Evolutionary conservation across 2,888 invertebrate species (phyloP).

Genomic region (Aphidius colemani): DNA sequence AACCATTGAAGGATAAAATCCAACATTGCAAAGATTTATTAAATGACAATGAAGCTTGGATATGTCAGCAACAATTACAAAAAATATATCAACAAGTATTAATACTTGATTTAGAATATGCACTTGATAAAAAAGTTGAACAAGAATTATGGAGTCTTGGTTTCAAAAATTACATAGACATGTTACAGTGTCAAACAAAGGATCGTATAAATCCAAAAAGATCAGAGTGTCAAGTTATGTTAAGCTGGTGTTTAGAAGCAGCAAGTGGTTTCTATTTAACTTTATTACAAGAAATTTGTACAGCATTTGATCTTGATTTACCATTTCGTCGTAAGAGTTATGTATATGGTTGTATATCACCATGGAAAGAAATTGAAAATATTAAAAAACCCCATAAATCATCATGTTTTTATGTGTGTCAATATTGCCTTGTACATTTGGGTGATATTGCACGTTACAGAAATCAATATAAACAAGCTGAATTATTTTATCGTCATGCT

Average conservation of each 20-base stretch:
- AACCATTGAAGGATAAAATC: slow-evolving; percentile 73
- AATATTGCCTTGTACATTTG: slow-evolving; percentile 86
- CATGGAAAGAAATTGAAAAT: slow-evolving; percentile 58
- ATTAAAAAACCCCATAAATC: slow-evolving; percentile 65
- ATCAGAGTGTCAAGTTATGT: slow-evolving; percentile 76
- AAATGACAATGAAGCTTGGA: slow-evolving; percentile 62
- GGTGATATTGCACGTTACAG: slow-evolving; percentile 86
- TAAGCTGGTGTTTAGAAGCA: slow-evolving; percentile 81
- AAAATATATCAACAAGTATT: slow-evolving; percentile 65
- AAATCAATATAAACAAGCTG: slow-evolving; percentile 79
- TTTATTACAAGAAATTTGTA: slow-evolving; percentile 80
- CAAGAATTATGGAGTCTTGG: slow-evolving; percentile 89
- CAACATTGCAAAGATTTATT: slow-evolving; percentile 66
- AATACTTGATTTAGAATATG: slow-evolving; percentile 81
- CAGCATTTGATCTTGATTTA: slow-evolving; percentile 78
- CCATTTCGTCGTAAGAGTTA: slow-evolving; percentile 69
- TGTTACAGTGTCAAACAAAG: slow-evolving; percentile 75
- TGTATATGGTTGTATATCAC: slow-evolving; percentile 59
- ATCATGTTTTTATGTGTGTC: slow-evolving; percentile 83
- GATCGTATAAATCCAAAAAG: slow-evolving; percentile 81
- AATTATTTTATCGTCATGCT: slow-evolving; percentile 83
- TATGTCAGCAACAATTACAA: slow-evolving; percentile 60
- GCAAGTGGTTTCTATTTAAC: slow-evolving; percentile 85
- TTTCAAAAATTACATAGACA: slow-evolving; percentile 85
- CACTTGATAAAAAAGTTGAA: slow-evolving; percentile 86